Conservation (phyloP, 2,888 invertebrate species). For the Netelia melanura region DNA sequence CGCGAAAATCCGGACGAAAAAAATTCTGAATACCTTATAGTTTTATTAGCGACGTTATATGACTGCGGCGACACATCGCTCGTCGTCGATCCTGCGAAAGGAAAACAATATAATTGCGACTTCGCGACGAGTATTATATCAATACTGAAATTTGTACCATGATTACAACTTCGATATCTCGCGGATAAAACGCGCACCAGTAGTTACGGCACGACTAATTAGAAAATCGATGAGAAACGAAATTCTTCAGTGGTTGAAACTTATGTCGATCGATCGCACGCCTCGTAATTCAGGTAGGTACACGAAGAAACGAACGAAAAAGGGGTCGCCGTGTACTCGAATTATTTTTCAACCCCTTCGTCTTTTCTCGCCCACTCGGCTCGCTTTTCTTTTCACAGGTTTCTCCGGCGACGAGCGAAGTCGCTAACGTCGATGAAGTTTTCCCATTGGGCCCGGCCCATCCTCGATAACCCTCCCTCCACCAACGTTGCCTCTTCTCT, state of each 20-base stretch:
- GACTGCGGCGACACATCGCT: conserved; percentile 25
- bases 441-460: conserved; percentile 22
- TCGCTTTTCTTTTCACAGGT: conserved; percentile 7
- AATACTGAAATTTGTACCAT: not conserved
- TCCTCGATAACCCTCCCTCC: conserved; percentile 9
- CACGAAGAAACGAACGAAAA: no score
- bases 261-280: no score
- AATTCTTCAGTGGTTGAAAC: no score
- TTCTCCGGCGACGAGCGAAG: conserved; percentile 17
- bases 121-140: no score
- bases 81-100: conserved; percentile 4
- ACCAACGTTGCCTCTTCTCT: conserved; percentile 12
- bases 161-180: not conserved
- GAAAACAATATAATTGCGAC: not conserved
- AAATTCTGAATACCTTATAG: not conserved
- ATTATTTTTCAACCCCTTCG: conserved; percentile 20
- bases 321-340: not conserved
- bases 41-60: conserved; percentile 25
- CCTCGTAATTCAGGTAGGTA: no score
- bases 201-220: no score
- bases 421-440: conserved; percentile 57
- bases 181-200: no score
- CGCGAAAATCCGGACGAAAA: conserved; percentile 22
- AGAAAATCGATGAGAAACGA: no score
- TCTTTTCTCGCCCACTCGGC: not conserved